phyloP scores from a whole-genome alignment of 2,797 vertebrate genomes.

The Streptopelia turtur region DNA sequence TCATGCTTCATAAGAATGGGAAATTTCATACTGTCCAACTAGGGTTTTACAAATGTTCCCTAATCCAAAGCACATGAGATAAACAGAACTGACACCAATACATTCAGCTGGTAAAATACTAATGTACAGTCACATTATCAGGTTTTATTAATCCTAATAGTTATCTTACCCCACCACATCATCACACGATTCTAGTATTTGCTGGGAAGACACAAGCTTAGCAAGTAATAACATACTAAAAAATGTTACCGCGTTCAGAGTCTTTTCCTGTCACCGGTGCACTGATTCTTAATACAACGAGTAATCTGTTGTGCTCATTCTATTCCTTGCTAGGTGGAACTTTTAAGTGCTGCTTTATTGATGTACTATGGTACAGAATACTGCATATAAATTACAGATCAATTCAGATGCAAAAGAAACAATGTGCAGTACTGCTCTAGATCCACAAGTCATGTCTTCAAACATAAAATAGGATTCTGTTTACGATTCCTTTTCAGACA shows the following conservation, averaged over 20 bases:
- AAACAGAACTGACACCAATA: background rate
- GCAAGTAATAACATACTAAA: background rate
- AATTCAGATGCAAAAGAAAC: background rate
- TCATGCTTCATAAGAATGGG: background rate
- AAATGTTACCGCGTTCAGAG: background rate
- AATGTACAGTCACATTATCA: background rate
- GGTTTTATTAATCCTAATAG: background rate
- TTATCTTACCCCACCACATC: background rate
- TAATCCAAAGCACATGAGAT: background rate
- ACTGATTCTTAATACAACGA: background rate
- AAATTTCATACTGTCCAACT: background rate
- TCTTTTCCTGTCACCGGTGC: background rate
- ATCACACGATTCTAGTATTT: accelerated
- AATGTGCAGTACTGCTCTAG: background rate
- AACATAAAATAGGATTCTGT: background rate
- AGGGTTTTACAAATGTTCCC: background rate
- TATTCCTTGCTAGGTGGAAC: background rate
- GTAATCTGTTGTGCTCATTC: background rate
- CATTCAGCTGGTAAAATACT: background rate
- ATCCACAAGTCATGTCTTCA: background rate
- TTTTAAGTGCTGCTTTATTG: background rate
- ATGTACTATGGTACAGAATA: background rate
- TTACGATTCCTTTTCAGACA: background rate
- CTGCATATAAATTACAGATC: background rate
- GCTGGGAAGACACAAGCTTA: background rate